Percentiles rank a stretch among this genome's conserved stretches.
Evolutionary conservation across 2,888 invertebrate species (phyloP).

Genomic region (Scrobipalpa costella): DNA sequence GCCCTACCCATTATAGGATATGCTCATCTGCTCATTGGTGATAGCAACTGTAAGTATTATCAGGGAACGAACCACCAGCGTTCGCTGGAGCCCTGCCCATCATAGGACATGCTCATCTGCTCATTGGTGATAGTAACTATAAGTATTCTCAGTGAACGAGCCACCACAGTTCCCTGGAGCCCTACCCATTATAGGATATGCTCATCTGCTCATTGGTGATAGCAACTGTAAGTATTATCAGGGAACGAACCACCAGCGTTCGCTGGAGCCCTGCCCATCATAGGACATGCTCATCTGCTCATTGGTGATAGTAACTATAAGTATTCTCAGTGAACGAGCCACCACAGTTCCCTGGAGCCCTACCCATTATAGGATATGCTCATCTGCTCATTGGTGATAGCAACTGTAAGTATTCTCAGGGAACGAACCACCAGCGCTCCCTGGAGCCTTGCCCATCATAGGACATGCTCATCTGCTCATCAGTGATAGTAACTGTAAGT

Average conservation of each 20-base stretch:
- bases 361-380: constrained; percentile 62
- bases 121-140: constrained; percentile 64
- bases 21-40: constrained; percentile 57
- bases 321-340: constrained; percentile 53
- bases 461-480: constrained; percentile 58
- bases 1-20: constrained; percentile 61
- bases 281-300: constrained; percentile 59
- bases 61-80: constrained; percentile 52
- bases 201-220: constrained; percentile 58
- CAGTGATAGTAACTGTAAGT: constrained; percentile 64
- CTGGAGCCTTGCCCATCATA: constrained; percentile 57
- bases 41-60: constrained; percentile 56
- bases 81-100: constrained; percentile 56
- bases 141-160: constrained; percentile 49
- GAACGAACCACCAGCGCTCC: constrained; percentile 53
- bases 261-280: constrained; percentile 55
- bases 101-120: constrained; percentile 56
- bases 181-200: constrained; percentile 61
- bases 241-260: constrained; percentile 53
- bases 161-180: constrained; percentile 55
- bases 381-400: constrained; percentile 61
- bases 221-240: constrained; percentile 53
- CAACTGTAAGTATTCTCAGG: constrained; percentile 49
- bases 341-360: constrained; percentile 50
- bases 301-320: constrained; percentile 63